Evolutionary conservation across 2,797 vertebrate genomes (phyloP), one percentile per base, ranked within the genome.

Genomic region (Betta splendens): DNA sequence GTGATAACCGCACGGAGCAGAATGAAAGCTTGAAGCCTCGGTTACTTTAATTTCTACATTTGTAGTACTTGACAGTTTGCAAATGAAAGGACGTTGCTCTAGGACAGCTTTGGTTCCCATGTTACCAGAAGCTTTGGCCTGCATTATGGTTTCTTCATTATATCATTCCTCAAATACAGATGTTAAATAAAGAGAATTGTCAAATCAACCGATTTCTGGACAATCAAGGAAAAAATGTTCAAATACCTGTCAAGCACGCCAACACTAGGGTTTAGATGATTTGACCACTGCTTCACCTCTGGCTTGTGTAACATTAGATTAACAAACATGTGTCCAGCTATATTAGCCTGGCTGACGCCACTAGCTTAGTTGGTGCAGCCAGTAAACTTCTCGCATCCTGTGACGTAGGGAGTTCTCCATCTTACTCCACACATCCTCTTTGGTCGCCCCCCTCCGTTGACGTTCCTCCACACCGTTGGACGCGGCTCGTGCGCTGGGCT

Each of bases 401-500:
- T 31, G 3, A 17, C 4, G 0, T 7, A 29, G 11, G 50, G 25
- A 52, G 72, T 38, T 73, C 0, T 21, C 1, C 56, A 69, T 81
- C 83, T 69, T 7, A 21, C 42, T 20, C 2, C 25, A 67, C 46
- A 60, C 32, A 49, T 23, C 20, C 49, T 86, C 82, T 89, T 80
- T 68, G 85, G 17, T 52, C 29, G 48, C 18, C 53, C 23, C 50
- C 57, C 16, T 6, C 23, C 3, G 52, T 64, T 72, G 78, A 81
- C 78, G 83, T 86, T 69, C 20, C 62, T 18, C 35, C 20, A 55
- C 3, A 53, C 52, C 5, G 78, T 81, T 75, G 76, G 76, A 53
- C 65, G 13, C 64, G 1, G 78, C 67, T 37, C 55, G 17, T 37
- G 13, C 38, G 15, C 68, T 55, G 79, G 71, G 79, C 64, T 67